Evolutionary conservation across 2,888 invertebrate genomes (phyloP).

Genomic region (Drosophila seclusa): DNA sequence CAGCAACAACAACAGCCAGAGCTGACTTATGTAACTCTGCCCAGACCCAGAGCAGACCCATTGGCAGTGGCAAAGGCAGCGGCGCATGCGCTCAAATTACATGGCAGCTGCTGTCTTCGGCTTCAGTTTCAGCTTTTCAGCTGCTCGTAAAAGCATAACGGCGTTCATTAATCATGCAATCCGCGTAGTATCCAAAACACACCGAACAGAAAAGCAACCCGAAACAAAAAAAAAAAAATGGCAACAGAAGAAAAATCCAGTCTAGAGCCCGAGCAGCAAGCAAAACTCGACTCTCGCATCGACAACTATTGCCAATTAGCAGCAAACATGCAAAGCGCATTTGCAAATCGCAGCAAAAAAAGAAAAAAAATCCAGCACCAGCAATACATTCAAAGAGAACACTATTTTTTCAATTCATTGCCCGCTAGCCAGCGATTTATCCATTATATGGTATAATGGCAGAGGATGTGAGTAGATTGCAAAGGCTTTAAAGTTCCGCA

Average conservation of each 20-base stretch:
- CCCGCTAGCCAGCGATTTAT: slow-evolving; percentile 29
- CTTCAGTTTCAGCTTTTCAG: slow-evolving; percentile 19
- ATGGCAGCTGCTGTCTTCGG: slow-evolving; percentile 55
- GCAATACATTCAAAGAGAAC: not conserved
- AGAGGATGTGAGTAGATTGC: slow-evolving; percentile 43
- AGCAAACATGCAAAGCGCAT: slow-evolving; percentile 79
- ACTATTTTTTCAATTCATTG: not conserved
- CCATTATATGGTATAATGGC: slow-evolving; percentile 17
- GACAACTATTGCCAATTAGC: slow-evolving; percentile 80
- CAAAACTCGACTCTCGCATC: slow-evolving; percentile 38
- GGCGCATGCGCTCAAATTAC: slow-evolving; percentile 72
- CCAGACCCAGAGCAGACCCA: slow-evolving; percentile 51
- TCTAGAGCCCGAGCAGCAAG: not conserved
- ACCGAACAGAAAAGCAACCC: slow-evolving; percentile 36
- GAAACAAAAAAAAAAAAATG: slow-evolving; percentile 48
- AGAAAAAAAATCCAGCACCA: not conserved
- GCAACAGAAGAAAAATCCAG: slow-evolving; percentile 30
- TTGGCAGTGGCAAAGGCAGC: slow-evolving; percentile 55
- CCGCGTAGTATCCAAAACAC: slow-evolving; percentile 41
- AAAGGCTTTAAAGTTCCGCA: slow-evolving; percentile 8
- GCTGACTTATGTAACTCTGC: slow-evolving; percentile 31
- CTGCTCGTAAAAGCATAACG: slow-evolving; percentile 77
- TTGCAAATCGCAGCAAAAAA: slow-evolving; percentile 54
- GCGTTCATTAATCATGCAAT: slow-evolving; percentile 79
- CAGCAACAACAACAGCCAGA: slow-evolving; percentile 4